Base-by-base conservation (phyloP, 2,888 invertebrate genomes). In the Trichacis sp. region DNA sequence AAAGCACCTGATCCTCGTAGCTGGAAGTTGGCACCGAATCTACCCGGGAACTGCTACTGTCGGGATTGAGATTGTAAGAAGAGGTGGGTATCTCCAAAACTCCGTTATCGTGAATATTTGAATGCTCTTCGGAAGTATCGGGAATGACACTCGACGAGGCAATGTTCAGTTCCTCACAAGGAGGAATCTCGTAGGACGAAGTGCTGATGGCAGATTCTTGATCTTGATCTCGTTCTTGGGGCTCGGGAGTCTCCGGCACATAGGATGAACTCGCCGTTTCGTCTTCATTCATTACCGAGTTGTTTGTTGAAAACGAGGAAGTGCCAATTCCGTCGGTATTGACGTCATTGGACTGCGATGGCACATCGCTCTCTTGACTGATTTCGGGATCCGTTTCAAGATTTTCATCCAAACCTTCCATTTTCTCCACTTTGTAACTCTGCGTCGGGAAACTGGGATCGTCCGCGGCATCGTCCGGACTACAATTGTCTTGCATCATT, bases 171-270 rank as follows among this genome's bases (percentile, higher is more conserved):
- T 84, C 84, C 24, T 84, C 84, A 52, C 84, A 84, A 0, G 84
- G 81, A 2, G 83, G 80, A 5, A 84, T 84, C 20, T 84, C 84
- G 33, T 83, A 84, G 1, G 83, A 83, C 0, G 84, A 84, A 0
- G 84, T 84, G 59, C 84, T 84, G 47, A 84, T 84, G 6, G 84
- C 84, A 59, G 83, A 82, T 45, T 84, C 84, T 56, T 84, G 84
- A 62, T 84, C 84, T 43, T 83, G 84, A 59, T 84, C 84, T 12
- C 84, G 75, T 52, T 84, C 84, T 36, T 84, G 84, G 36, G 76
- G 80, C 45, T 83, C 84, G 1, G 84, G 84, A 0, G 84, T 84
- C 64, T 83, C 84, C 1, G 84, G 84, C 1, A 84, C 81, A 24
- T 84, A 84, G 0, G 83, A 83, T 6, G 84, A 84, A 33, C 82